These are phyloP conservation scores for Nannobrachium achirus DNA, from an alignment of 2,113 vertebrate genomes.

Conservation along the genomic window DNA sequence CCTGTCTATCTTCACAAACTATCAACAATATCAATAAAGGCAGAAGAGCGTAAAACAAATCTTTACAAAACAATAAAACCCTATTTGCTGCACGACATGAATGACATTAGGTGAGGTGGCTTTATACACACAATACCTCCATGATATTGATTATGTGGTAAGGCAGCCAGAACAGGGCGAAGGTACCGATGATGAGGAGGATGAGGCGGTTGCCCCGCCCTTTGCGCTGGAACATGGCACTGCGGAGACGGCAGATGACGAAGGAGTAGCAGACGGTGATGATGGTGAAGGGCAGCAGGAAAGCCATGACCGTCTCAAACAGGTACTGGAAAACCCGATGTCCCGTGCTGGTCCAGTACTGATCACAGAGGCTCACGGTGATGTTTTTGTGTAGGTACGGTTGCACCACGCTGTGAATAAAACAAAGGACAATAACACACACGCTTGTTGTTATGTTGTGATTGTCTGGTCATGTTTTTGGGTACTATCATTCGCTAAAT, in stretches of 20 bases:
- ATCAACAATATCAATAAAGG: too few relatives aligned
- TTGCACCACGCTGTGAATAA: too few relatives aligned
- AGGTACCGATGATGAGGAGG: conserved; percentile 81
- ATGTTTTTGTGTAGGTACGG: conserved; percentile 7
- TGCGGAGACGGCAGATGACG: conserved; percentile 79
- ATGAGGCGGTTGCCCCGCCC: conserved; percentile 81
- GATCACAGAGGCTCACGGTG: conserved; percentile 17
- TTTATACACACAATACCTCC: conserved; percentile 75
- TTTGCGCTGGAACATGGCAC: conserved; percentile 75
- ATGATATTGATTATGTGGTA: conserved; percentile 86
- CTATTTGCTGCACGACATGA: too few relatives aligned
- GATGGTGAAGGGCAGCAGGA: conserved; percentile 83
- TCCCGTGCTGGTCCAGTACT: conserved; percentile 55
- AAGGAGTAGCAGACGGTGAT: conserved; percentile 82
- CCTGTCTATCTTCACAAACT: too few relatives aligned
- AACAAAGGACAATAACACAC: too few relatives aligned
- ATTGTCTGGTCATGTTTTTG: too few relatives aligned
- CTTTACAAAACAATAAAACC: too few relatives aligned
- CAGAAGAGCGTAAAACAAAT: too few relatives aligned
- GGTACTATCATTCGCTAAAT: too few relatives aligned
- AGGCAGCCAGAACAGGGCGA: conserved; percentile 85
- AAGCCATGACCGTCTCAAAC: conserved; percentile 84
- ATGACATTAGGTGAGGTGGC: too few relatives aligned
- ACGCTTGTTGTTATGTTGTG: too few relatives aligned
- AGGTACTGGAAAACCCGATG: conserved; percentile 83